phyloP scores from a whole-genome alignment of 2,113 vertebrate species.

The Hydropotes inermis region DNA sequence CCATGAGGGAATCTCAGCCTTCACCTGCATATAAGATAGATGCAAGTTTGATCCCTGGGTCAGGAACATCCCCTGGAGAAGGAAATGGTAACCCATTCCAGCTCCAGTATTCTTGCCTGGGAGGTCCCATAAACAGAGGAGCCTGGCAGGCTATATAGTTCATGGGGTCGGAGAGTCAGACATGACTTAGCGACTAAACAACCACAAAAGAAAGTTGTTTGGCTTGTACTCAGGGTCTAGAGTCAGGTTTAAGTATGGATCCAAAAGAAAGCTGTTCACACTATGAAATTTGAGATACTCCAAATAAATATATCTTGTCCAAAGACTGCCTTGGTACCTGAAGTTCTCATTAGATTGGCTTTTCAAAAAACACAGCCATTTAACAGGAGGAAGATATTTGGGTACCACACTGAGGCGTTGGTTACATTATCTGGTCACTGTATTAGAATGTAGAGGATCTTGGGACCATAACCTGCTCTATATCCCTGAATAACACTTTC shows the following conservation, averaged over 20 bases:
- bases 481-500: not conserved
- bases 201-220: not conserved
- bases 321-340: not conserved
- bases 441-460: not conserved
- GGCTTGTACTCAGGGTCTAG: not conserved
- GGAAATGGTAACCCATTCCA: not conserved
- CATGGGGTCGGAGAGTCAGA: not conserved
- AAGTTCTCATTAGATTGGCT: not conserved
- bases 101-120: not conserved
- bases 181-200: not conserved
- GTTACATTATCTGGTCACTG: not conserved
- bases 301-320: not conserved
- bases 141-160: not conserved
- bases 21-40: not conserved
- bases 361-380: not conserved
- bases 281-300: not conserved
- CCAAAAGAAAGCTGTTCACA: not conserved
- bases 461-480: not conserved
- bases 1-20: not conserved
- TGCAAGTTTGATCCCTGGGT: not conserved
- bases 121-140: not conserved
- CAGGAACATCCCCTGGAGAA: not conserved
- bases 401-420: not conserved
- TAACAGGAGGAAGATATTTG: not conserved
- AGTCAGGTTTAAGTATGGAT: not conserved